Percentiles rank a stretch among this genome's conserved stretches.
These are phyloP conservation scores for Spea hammondii DNA, from an alignment of 2,797 vertebrate genomes.

Conservation along the genomic window DNA sequence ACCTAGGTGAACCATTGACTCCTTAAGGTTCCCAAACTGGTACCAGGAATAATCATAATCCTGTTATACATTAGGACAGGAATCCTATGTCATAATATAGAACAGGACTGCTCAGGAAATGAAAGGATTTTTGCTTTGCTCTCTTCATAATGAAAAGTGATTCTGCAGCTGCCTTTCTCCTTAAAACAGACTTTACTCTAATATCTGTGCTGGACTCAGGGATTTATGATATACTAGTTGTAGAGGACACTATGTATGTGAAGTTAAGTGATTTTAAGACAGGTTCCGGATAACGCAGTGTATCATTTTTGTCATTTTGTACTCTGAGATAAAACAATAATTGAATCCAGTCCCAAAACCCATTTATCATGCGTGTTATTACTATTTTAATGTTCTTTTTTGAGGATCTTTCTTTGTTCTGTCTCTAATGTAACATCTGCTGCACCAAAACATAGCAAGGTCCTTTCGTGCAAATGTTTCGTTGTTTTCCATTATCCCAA, in stretches of 20 bases:
- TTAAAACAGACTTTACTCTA: constrained; percentile 24
- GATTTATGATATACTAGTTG: constrained; percentile 38
- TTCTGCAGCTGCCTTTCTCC: constrained; percentile 43
- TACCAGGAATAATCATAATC: constrained; percentile 34
- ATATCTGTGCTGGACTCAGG: constrained; percentile 22
- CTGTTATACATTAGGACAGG: constrained; percentile 25
- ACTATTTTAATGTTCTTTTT: no score
- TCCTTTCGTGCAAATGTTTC: no score
- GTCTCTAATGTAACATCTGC: no score
- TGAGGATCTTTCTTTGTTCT: no score
- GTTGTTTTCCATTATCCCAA: no score
- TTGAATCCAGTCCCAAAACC: no score
- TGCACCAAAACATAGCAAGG: no score
- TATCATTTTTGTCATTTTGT: no score
- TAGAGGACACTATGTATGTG: constrained; percentile 7
- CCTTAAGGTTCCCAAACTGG: constrained; percentile 25
- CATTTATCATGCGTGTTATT: no score
- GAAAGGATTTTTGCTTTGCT: constrained; percentile 40
- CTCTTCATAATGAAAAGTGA: constrained; percentile 41
- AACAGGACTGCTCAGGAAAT: constrained; percentile 38
- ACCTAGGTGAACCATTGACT: neutral
- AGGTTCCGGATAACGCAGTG: neutral
- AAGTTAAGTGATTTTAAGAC: constrained; percentile 2
- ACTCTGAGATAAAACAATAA: no score
- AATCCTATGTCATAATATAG: constrained; percentile 17